Percentiles rank a stretch among this genome's conserved stretches.
These are phyloP conservation scores for Cyclina sinensis DNA, from an alignment of 1,140 invertebrate species.

Conservation along the genomic window DNA sequence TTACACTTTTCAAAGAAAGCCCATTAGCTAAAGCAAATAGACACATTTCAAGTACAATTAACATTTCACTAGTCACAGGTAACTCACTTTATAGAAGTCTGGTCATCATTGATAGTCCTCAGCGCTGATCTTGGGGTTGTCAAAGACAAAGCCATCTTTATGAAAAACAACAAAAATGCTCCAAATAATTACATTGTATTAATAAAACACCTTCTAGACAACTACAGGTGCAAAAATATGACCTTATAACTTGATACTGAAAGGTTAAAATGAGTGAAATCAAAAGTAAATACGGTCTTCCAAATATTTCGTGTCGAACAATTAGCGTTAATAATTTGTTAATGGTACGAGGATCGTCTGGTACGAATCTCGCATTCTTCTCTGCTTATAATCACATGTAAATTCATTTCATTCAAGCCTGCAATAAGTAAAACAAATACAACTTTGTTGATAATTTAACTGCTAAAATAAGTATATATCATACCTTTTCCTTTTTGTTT, in stretches of 20 bases:
- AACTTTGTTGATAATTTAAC: too few species aligned
- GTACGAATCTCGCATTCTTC: too few species aligned
- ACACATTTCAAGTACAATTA: too few species aligned
- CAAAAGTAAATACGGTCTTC: neutral
- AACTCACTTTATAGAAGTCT: conserved; percentile 10
- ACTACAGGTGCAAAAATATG: neutral
- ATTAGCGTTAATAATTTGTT: neutral
- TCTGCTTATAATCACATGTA: too few species aligned
- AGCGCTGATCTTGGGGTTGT: conserved; percentile 50
- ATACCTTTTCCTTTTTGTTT: too few species aligned
- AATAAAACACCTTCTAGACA: neutral
- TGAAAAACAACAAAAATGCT: neutral
- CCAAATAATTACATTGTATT: neutral
- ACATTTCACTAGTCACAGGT: too few species aligned
- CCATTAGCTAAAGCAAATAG: too few species aligned
- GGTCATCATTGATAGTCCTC: conserved; percentile 42
- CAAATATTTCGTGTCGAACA: neutral
- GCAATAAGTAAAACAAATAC: too few species aligned
- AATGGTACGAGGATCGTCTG: too few species aligned
- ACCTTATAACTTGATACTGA: neutral
- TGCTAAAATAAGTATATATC: too few species aligned
- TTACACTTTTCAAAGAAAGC: too few species aligned
- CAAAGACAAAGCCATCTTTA: conserved; percentile 49
- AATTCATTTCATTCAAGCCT: too few species aligned
- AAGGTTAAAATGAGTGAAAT: neutral